These are phyloP conservation scores for Catharus minimus DNA, from an alignment of 2,113 vertebrate species.

Conservation along the genomic window DNA sequence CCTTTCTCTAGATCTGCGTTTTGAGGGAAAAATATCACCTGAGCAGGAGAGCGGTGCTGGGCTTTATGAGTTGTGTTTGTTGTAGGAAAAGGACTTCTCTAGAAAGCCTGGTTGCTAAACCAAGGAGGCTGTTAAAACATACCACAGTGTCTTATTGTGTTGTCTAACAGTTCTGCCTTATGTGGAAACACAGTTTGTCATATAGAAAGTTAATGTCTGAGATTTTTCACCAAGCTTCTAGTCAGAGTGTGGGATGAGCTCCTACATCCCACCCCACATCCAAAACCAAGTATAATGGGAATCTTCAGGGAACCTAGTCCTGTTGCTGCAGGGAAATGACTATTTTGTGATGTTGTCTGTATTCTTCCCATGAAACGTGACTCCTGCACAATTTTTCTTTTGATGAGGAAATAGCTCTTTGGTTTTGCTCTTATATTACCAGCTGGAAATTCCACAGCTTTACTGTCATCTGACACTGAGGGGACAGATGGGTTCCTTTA, in stretches of 20 bases:
- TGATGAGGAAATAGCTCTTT: slow-evolving; percentile 2
- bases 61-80: not conserved
- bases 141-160: not conserved
- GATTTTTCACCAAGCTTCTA: not conserved
- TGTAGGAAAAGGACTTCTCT: not conserved
- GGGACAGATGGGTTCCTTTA: not conserved
- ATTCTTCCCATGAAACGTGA: not conserved
- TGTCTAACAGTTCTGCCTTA: not conserved
- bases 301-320: not conserved
- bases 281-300: not conserved
- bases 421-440: not conserved
- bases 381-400: slow-evolving; percentile 12
- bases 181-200: not conserved
- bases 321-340: not conserved
- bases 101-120: not conserved
- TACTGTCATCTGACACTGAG: not conserved
- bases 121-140: not conserved
- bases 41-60: not conserved
- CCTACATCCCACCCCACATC: not conserved
- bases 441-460: slow-evolving; percentile 20
- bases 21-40: not conserved
- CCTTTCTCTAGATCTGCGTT: not conserved
- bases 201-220: not conserved
- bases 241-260: not conserved
- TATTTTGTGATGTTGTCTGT: not conserved